These are phyloP conservation scores for Climacteris rufus DNA, from an alignment of 2,113 vertebrate species.

Conservation along the genomic window DNA sequence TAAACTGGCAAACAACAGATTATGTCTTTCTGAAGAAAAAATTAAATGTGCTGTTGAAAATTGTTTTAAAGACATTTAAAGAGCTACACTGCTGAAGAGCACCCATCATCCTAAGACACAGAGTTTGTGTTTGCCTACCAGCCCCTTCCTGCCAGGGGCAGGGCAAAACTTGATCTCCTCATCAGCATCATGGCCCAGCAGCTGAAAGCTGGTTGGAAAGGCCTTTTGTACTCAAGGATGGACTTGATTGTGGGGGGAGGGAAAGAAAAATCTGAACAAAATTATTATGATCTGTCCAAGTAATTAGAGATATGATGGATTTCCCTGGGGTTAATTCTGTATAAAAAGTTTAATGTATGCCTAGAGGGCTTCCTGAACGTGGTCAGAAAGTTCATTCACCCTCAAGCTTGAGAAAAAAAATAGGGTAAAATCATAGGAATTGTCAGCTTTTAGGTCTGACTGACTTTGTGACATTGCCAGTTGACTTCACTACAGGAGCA, in stretches of 20 bases:
- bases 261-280: neutral
- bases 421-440: neutral
- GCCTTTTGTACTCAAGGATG: accelerated
- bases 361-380: neutral
- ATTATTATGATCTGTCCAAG: neutral
- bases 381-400: neutral
- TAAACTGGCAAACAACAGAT: neutral
- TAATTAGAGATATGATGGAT: neutral
- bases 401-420: neutral
- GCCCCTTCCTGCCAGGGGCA: no score
- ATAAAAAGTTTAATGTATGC: neutral
- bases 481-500: neutral
- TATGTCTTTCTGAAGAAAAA: neutral
- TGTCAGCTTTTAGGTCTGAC: neutral
- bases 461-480: neutral
- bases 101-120: neutral
- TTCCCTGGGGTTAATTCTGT: neutral
- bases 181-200: neutral
- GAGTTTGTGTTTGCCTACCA: neutral
- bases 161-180: neutral
- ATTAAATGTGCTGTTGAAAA: neutral
- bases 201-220: neutral
- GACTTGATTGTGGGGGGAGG: accelerated
- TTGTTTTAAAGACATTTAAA: neutral
- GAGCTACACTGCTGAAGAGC: neutral